A percentile compares a stretch with the other conserved stretches of the same genome.
These are phyloP conservation scores for Bombylius discolor DNA, from an alignment of 2,888 invertebrate genomes.

Conservation along the genomic window DNA sequence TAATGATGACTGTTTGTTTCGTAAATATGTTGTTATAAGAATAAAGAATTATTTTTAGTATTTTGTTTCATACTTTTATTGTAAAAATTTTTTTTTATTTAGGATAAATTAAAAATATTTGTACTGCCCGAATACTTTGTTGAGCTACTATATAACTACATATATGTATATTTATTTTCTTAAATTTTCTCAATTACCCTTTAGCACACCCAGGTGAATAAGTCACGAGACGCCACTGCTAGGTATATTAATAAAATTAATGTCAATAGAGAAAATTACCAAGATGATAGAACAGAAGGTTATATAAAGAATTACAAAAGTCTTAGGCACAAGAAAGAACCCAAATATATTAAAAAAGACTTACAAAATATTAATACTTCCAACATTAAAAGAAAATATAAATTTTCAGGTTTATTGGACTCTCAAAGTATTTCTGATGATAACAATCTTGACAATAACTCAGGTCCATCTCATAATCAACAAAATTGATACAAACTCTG, in stretches of 20 bases:
- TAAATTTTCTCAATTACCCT: too few relatives aligned
- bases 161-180: too few relatives aligned
- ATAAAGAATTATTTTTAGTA: too few relatives aligned
- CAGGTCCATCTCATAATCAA: background rate
- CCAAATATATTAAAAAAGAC: conserved; percentile 1
- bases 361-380: conserved; percentile 1
- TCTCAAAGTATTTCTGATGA: background rate
- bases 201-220: too few relatives aligned
- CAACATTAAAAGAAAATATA: conserved; percentile 5
- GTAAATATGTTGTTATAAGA: too few relatives aligned
- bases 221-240: too few relatives aligned
- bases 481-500: background rate
- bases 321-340: background rate
- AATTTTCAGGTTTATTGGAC: conserved; percentile 6
- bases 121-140: too few relatives aligned
- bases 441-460: background rate
- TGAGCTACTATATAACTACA: too few relatives aligned
- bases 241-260: background rate
- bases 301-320: conserved; percentile 6
- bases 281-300: background rate
- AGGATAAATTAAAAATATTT: too few relatives aligned
- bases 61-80: too few relatives aligned
- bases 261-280: conserved; percentile 2
- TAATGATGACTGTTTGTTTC: too few relatives aligned
- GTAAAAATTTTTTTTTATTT: too few relatives aligned